phyloP scores from a whole-genome alignment of 2,888 invertebrate species.

The Dysmachus trigonus region DNA sequence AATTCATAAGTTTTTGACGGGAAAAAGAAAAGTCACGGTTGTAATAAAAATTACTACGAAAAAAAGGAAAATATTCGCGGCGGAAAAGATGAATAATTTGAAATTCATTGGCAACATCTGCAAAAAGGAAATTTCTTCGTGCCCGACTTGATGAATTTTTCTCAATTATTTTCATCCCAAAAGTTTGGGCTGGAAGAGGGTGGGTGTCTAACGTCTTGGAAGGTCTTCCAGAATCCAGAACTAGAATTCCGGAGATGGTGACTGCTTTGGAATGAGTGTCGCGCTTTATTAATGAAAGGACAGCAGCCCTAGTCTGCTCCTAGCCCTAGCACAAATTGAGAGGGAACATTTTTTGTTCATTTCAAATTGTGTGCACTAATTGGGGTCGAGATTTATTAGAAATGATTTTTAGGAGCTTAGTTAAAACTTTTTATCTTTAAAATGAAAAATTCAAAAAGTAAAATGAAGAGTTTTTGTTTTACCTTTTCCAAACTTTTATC shows the following conservation, averaged over 20 bases:
- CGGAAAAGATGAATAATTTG: slow-evolving; percentile 34
- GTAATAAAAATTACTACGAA: background rate
- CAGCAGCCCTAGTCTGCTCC: background rate
- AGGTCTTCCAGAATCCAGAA: background rate
- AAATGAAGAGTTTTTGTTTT: background rate
- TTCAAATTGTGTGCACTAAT: slow-evolving; percentile 36
- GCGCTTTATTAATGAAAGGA: slow-evolving; percentile 37
- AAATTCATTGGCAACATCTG: slow-evolving; percentile 45
- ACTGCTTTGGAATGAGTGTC: background rate
- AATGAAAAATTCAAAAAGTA: background rate
- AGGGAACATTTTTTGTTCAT: slow-evolving; percentile 24
- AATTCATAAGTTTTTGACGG: background rate
- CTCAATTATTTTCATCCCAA: slow-evolving; percentile 31
- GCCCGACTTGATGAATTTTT: slow-evolving; percentile 36
- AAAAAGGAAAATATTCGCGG: background rate
- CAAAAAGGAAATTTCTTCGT: slow-evolving; percentile 20
- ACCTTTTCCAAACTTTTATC: background rate
- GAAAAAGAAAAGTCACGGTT: background rate
- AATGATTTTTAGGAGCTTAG: background rate
- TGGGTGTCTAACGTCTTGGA: background rate
- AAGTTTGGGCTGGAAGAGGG: background rate
- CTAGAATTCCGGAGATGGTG: background rate
- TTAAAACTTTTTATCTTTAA: background rate
- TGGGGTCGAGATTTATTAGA: slow-evolving; percentile 36
- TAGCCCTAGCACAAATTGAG: slow-evolving; percentile 10